A percentile compares a stretch with the other conserved stretches of the same genome.
phyloP scores from a whole-genome alignment of 2,888 invertebrate genomes.

The Oxytorus armatus region DNA sequence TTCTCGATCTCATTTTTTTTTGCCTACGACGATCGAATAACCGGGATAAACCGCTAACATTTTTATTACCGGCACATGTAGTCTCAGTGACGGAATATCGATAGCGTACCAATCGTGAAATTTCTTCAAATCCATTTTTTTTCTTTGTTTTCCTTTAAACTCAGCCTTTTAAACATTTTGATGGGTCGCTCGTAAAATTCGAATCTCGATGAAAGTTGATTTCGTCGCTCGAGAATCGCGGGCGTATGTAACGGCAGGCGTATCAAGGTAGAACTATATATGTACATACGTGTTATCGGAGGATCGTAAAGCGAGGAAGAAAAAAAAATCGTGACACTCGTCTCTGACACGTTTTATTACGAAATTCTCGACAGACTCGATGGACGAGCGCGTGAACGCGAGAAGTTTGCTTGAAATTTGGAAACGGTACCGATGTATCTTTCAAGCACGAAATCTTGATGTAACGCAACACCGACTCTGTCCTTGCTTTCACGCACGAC shows the following conservation, averaged over 20 bases:
- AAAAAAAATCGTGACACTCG: slow-evolving; percentile 36
- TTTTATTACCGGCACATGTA: no score
- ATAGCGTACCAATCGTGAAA: slow-evolving; percentile 23
- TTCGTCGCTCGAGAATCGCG: slow-evolving; percentile 35
- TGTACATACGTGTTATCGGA: not conserved
- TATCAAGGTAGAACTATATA: slow-evolving; percentile 26
- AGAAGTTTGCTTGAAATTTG: slow-evolving; percentile 51
- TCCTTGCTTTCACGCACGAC: slow-evolving; percentile 62
- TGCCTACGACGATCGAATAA: no score
- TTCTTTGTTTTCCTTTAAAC: slow-evolving; percentile 13
- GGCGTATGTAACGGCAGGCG: not conserved
- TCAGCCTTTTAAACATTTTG: slow-evolving; percentile 31
- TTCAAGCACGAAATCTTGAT: slow-evolving; percentile 34
- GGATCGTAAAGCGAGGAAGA: slow-evolving; percentile 58
- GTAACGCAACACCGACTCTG: slow-evolving; percentile 22
- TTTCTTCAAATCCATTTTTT: no score
- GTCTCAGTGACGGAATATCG: slow-evolving; percentile 15
- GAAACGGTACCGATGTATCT: slow-evolving; percentile 56
- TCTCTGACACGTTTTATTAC: slow-evolving; percentile 45
- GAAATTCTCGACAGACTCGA: slow-evolving; percentile 44
- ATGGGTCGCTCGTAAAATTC: slow-evolving; percentile 36
- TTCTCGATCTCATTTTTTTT: no score
- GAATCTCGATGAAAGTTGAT: slow-evolving; percentile 25
- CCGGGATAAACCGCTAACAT: no score
- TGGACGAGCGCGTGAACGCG: slow-evolving; percentile 14